Percentiles rank a stretch among this genome's conserved stretches.
These are phyloP conservation scores for Lerema accius DNA, from an alignment of 1,140 invertebrate species.

Conservation along the genomic window DNA sequence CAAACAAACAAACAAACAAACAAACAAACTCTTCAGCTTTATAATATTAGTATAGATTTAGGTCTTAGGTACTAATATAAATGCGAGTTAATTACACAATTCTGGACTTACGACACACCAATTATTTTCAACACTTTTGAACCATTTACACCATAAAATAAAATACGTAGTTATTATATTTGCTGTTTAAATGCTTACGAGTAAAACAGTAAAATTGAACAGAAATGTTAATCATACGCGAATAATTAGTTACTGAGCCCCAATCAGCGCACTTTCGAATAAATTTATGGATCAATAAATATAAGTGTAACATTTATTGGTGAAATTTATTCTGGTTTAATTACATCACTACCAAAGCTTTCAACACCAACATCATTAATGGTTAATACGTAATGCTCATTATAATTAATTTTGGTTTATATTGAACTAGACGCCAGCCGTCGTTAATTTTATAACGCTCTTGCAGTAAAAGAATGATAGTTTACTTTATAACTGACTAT, in stretches of 20 bases:
- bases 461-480: conserved; percentile 39
- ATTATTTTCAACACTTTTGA: no score
- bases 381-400: not conserved
- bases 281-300: not conserved
- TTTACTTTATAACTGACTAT: conserved; percentile 7
- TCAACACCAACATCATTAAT: not conserved
- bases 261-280: not conserved
- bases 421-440: conserved; percentile 14
- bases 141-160: no score
- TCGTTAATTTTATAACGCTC: conserved; percentile 44
- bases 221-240: not conserved
- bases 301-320: not conserved
- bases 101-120: no score
- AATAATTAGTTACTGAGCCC: not conserved
- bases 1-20: no score
- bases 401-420: no score
- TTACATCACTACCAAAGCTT: not conserved
- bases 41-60: no score
- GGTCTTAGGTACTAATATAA: no score
- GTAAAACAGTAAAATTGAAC: no score
- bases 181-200: no score
- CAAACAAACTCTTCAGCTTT: no score
- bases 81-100: no score
- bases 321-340: not conserved
- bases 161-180: no score